Evolutionary conservation across 2,797 vertebrate genomes (phyloP).

Genomic region (Ceyx erithaca): DNA sequence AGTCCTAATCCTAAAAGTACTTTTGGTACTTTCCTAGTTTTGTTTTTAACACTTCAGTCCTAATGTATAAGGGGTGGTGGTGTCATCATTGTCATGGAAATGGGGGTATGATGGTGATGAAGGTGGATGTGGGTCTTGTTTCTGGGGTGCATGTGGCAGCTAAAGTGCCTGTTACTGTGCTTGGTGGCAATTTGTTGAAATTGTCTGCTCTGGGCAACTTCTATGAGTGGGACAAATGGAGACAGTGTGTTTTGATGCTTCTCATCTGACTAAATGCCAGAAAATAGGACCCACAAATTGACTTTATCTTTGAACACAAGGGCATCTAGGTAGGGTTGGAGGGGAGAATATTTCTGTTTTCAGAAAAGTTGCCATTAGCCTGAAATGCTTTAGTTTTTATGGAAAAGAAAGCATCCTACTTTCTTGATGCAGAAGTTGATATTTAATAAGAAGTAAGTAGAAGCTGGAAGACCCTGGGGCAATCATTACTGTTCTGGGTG

Average conservation of each 20-base stretch:
- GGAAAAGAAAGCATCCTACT: too few species aligned
- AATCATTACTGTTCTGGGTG: not conserved
- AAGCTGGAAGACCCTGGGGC: not conserved
- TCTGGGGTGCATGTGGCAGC: not conserved
- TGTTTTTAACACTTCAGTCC: not conserved
- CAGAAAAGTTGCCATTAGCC: not conserved
- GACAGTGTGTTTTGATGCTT: not conserved
- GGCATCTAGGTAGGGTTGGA: not conserved
- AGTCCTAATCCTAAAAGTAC: not conserved
- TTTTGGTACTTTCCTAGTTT: not conserved
- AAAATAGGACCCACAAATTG: not conserved
- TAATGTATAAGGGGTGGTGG: not conserved
- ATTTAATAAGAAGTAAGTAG: not conserved
- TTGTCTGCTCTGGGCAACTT: not conserved
- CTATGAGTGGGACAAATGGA: not conserved
- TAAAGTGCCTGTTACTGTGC: not conserved
- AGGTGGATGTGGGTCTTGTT: not conserved
- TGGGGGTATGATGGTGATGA: not conserved
- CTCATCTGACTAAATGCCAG: not conserved
- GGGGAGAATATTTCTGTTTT: not conserved
- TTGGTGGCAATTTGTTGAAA: not conserved
- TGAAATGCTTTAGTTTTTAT: not conserved
- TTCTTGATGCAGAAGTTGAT: not conserved
- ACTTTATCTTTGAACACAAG: not conserved
- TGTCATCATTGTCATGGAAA: constrained; percentile 3